Evolutionary conservation across 2,888 invertebrate genomes (phyloP).

Genomic region (Drosophila rubida): DNA sequence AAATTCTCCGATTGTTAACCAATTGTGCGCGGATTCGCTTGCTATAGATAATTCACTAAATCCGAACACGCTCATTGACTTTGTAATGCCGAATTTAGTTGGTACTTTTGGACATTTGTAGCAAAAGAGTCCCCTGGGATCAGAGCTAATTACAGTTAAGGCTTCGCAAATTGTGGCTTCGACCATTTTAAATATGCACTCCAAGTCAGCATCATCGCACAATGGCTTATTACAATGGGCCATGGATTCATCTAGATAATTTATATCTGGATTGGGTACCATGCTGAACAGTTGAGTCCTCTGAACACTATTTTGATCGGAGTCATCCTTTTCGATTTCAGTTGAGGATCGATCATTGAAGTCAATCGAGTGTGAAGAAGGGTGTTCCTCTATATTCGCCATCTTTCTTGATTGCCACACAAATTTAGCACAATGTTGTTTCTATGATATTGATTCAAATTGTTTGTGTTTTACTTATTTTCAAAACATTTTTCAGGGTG

Average conservation of each 20-base stretch:
- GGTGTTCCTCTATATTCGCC: background rate
- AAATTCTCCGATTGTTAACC: conserved; percentile 65
- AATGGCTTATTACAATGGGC: conserved; percentile 42
- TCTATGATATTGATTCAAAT: background rate
- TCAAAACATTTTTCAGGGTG: conserved; percentile 73
- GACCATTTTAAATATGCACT: conserved; percentile 55
- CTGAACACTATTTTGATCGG: too few species aligned
- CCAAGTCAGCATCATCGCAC: conserved; percentile 57
- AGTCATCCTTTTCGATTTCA: background rate
- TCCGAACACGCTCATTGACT: background rate
- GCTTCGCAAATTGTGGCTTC: conserved; percentile 61
- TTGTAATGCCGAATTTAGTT: background rate
- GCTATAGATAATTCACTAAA: conserved; percentile 8
- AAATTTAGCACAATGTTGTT: conserved; percentile 11
- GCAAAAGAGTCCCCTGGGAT: conserved; percentile 62
- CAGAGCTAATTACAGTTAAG: conserved; percentile 56
- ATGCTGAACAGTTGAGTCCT: background rate
- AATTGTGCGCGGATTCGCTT: conserved; percentile 29
- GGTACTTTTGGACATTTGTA: conserved; percentile 59
- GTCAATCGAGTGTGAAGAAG: background rate
- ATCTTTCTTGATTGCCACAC: background rate
- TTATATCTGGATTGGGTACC: background rate
- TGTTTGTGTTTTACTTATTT: background rate
- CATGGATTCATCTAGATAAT: conserved; percentile 15
- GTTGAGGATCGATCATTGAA: background rate